These are phyloP conservation scores for Crotalus horridus DNA, from an alignment of 2,113 vertebrate species.

Conservation along the genomic window DNA sequence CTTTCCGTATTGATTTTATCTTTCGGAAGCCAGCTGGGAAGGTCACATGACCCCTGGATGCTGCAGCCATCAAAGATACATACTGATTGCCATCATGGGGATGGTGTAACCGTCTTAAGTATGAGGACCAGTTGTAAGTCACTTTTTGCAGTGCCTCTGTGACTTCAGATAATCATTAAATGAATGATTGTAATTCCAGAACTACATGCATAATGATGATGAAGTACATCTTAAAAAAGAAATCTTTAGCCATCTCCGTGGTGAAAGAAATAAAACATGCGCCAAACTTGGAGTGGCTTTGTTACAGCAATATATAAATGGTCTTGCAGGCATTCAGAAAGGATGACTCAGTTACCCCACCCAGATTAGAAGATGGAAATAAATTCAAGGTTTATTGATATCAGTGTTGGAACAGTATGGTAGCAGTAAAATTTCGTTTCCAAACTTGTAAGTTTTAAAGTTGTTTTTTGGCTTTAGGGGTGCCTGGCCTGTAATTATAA, in stretches of 20 bases:
- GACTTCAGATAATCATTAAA: not conserved
- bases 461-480: not conserved
- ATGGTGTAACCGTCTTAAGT: not conserved
- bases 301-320: not conserved
- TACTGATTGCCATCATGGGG: not conserved
- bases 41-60: not conserved
- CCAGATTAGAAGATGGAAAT: not conserved
- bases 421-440: not conserved
- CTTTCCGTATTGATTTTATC: not conserved
- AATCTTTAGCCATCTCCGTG: not conserved
- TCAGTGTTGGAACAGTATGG: not conserved
- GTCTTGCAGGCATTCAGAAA: not conserved
- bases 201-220: not conserved
- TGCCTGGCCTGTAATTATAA: not conserved
- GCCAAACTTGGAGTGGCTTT: not conserved
- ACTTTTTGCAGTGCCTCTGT: not conserved
- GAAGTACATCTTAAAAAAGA: not conserved
- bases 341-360: not conserved
- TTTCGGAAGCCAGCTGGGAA: not conserved
- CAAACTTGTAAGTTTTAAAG: not conserved
- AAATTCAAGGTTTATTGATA: slow-evolving; percentile 2
- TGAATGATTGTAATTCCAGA: not conserved
- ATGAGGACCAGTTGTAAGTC: not conserved
- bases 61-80: not conserved
- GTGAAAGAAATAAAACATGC: not conserved